These are phyloP conservation scores for Psittacula echo DNA, from an alignment of 2,797 vertebrate genomes.

Conservation along the genomic window DNA sequence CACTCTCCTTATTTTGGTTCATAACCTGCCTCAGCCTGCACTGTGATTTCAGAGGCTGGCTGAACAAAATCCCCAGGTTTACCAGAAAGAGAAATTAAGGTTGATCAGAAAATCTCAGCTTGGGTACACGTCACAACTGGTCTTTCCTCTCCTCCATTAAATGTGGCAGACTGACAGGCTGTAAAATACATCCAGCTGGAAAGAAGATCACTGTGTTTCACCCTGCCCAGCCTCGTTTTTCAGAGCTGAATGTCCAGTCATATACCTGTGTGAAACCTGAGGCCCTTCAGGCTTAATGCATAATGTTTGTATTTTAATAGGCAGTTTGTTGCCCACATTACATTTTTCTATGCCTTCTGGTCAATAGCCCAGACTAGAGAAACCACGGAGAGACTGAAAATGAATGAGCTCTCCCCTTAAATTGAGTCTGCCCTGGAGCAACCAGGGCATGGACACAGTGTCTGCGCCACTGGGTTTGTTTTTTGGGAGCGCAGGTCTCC, in stretches of 20 bases:
- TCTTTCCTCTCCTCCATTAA: not conserved
- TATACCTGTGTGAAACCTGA: not conserved
- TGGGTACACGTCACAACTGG: not conserved
- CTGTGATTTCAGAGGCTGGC: not conserved
- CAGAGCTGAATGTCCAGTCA: not conserved
- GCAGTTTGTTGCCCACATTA: not conserved
- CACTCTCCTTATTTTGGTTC: not conserved
- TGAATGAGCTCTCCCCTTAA: not conserved
- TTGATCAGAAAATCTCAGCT: slow-evolving; percentile 1
- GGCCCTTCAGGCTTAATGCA: not conserved
- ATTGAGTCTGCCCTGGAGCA: not conserved
- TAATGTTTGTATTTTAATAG: not conserved
- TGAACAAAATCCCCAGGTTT: not conserved
- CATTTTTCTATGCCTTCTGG: not conserved
- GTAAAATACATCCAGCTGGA: not conserved
- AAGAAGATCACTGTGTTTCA: not conserved
- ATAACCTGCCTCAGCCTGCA: not conserved
- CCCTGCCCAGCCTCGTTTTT: slow-evolving; percentile 19
- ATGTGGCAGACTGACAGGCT: not conserved
- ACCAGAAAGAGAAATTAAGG: not conserved
- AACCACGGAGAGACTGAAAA: not conserved
- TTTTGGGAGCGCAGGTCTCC: rapidly evolving
- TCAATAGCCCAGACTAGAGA: not conserved
- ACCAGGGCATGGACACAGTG: not conserved
- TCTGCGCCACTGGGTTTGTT: not conserved